Conservation (phyloP, 2,888 invertebrate species). For the Branchipolynoe longqiensis region DNA sequence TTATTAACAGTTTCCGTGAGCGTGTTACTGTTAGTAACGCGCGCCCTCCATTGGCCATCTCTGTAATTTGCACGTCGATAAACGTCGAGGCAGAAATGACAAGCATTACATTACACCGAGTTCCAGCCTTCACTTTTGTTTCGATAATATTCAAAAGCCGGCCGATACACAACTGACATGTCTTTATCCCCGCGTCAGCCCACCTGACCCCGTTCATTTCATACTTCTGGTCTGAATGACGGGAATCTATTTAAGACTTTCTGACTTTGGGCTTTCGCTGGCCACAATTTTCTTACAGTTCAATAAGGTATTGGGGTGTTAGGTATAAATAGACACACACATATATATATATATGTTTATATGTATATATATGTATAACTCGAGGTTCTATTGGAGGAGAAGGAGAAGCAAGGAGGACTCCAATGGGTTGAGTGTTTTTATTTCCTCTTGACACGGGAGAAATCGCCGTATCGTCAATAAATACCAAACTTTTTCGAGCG, state of each 20-base stretch:
- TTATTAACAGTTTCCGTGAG: no score
- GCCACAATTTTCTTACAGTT: background rate
- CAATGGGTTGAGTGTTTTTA: no score
- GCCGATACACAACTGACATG: background rate
- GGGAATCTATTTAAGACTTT: constrained; percentile 48
- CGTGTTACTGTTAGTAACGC: no score
- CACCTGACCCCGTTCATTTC: background rate
- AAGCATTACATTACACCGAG: constrained; percentile 16
- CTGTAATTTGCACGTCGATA: constrained; percentile 53
- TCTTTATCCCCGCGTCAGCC: background rate
- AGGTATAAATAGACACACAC: no score
- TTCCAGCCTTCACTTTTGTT: constrained; percentile 26
- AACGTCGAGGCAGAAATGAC: constrained; percentile 43
- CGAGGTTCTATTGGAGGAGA: no score
- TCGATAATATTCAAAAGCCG: constrained; percentile 32
- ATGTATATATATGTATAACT: no score
- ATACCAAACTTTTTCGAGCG: no score
- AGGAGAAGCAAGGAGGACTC: no score
- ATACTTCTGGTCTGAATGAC: background rate
- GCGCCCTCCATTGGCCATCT: background rate
- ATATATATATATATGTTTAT: no score
- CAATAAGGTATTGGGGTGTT: background rate
- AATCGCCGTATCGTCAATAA: no score
- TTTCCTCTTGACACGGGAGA: no score
- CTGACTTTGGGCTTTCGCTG: background rate